These are phyloP conservation scores for Tyrannus savana DNA, from an alignment of 2,113 vertebrate genomes.

Conservation along the genomic window DNA sequence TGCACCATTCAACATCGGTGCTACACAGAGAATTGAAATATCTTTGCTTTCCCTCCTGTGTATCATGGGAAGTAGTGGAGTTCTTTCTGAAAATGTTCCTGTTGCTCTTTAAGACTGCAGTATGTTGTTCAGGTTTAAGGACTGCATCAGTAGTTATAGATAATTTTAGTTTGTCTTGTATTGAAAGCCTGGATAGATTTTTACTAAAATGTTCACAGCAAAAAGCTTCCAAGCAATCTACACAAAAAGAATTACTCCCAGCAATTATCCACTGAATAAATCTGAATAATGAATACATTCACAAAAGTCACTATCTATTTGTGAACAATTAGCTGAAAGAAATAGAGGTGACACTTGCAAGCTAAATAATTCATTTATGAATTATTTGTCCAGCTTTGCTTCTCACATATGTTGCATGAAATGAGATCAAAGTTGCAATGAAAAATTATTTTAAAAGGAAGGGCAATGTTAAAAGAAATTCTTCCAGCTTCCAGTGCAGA, in stretches of 20 bases:
- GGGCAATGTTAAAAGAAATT: not conserved
- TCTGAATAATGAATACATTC: constrained; percentile 53
- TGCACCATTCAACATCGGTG: not conserved
- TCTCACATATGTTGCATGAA: not conserved
- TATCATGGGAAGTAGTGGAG: not conserved
- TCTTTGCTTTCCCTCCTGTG: not conserved
- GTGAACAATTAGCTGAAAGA: constrained; percentile 55
- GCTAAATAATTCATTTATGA: constrained; percentile 49
- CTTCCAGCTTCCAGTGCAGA: not conserved
- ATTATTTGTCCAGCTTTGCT: constrained; percentile 28
- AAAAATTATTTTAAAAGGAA: not conserved
- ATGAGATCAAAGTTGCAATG: constrained; percentile 21
- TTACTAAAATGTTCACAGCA: not conserved
- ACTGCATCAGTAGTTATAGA: not conserved
- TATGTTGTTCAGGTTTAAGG: not conserved
- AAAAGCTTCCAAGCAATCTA: constrained; percentile 35
- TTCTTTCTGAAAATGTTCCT: not conserved
- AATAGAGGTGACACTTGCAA: constrained; percentile 41
- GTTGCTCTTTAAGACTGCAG: not conserved
- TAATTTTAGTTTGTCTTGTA: constrained; percentile 4
- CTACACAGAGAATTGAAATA: not conserved
- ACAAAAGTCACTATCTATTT: constrained; percentile 51
- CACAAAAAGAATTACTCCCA: constrained; percentile 46
- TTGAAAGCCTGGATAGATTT: constrained; percentile 19
- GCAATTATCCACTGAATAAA: constrained; percentile 63